Conservation (phyloP, 2,113 vertebrate genomes). For the Phaethornis superciliosus region DNA sequence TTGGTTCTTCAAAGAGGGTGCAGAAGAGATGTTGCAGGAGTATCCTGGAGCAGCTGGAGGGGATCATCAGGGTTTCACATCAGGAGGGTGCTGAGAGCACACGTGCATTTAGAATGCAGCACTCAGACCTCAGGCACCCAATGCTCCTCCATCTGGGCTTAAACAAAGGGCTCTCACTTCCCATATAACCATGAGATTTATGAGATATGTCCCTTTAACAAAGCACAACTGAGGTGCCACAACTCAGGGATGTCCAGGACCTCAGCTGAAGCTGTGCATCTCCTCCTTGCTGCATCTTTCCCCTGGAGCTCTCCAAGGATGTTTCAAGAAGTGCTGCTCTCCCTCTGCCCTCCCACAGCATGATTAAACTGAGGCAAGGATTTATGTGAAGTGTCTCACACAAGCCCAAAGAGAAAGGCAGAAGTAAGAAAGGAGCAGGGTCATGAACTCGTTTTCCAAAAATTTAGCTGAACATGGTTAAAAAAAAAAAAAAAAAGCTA, state of each 20-base stretch:
- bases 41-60: not conserved
- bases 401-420: not conserved
- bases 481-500: not conserved
- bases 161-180: not conserved
- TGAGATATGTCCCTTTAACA: not conserved
- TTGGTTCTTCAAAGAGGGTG: rapidly evolving
- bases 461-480: not conserved
- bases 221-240: not conserved
- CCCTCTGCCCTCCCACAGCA: not conserved
- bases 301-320: not conserved
- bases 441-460: not conserved
- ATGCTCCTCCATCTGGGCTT: not conserved
- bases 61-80: not conserved
- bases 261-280: not conserved
- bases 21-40: not conserved
- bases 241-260: not conserved
- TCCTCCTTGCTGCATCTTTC: not conserved
- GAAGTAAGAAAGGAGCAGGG: not conserved
- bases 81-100: not conserved
- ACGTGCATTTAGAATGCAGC: rapidly evolving
- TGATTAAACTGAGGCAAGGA: not conserved
- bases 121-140: not conserved
- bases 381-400: not conserved
- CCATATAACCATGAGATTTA: not conserved
- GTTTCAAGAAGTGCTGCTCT: not conserved